These are phyloP conservation scores for Zoanthus solanderi DNA, from an alignment of 92 coral and sea anemone genomes.

Conservation along the genomic window DNA sequence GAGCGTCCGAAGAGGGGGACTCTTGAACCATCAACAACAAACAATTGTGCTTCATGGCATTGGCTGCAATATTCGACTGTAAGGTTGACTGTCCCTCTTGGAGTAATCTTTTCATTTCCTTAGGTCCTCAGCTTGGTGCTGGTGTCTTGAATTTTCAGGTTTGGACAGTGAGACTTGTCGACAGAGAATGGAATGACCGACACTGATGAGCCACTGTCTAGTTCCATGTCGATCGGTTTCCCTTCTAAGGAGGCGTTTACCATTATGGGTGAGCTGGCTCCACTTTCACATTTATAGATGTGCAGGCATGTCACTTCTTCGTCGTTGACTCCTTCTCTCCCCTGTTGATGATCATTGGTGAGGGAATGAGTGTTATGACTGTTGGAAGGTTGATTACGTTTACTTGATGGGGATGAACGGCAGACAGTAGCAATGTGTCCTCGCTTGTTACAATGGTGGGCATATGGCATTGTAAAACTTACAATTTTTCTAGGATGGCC, in stretches of 20 bases:
- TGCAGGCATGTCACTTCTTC: not conserved
- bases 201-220: slow-evolving; percentile 31
- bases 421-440: too few species aligned
- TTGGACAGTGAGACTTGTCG: slow-evolving; percentile 31
- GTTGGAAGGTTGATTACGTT: slow-evolving; percentile 5
- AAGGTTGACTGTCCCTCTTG: too few species aligned
- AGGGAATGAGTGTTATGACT: too few species aligned
- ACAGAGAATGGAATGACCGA: not conserved
- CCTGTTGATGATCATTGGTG: not conserved
- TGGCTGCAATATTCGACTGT: not conserved
- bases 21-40: not conserved
- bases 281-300: not conserved
- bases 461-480: too few species aligned
- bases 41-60: not conserved
- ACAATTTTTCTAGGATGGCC: too few species aligned
- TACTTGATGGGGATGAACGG: not conserved
- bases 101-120: not conserved
- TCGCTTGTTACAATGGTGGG: too few species aligned
- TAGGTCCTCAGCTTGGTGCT: not conserved
- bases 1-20: too few species aligned
- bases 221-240: slow-evolving; percentile 25
- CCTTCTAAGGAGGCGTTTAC: not conserved
- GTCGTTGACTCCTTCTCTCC: not conserved
- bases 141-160: slow-evolving; percentile 1
- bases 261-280: too few species aligned